phyloP scores from a whole-genome alignment of 2,888 invertebrate genomes.

The Tetrapedia diversipes region DNA sequence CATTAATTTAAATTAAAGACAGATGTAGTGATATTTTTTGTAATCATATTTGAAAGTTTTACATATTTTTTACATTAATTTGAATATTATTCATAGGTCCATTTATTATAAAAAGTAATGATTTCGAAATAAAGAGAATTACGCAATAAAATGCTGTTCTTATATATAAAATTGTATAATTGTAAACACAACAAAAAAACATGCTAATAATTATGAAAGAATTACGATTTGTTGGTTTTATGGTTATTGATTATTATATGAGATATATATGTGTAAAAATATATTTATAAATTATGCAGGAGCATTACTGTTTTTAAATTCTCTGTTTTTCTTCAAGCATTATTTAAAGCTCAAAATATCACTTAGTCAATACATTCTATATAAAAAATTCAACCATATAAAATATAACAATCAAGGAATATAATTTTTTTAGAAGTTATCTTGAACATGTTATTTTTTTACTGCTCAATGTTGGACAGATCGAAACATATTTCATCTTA shows the following conservation, averaged over 20 bases:
- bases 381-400: slow-evolving; percentile 48
- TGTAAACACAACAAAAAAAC: slow-evolving; percentile 20
- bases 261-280: slow-evolving; percentile 61
- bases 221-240: slow-evolving; percentile 26
- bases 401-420: slow-evolving; percentile 49
- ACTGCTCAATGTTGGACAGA: slow-evolving; percentile 17
- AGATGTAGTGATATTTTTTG: background rate
- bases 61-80: background rate
- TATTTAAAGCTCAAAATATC: slow-evolving; percentile 52
- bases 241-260: slow-evolving; percentile 13
- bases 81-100: background rate
- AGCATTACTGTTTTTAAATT: slow-evolving; percentile 34
- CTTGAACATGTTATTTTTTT: slow-evolving; percentile 10
- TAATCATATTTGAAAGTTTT: background rate
- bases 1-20: slow-evolving; percentile 3
- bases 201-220: slow-evolving; percentile 14
- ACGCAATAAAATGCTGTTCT: slow-evolving; percentile 4
- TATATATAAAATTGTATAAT: background rate
- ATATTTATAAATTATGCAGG: slow-evolving; percentile 61
- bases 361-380: slow-evolving; percentile 34
- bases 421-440: slow-evolving; percentile 16
- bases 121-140: slow-evolving; percentile 1
- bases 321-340: slow-evolving; percentile 36
- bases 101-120: slow-evolving; percentile 29
- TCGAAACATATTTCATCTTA: slow-evolving; percentile 7